Evolutionary conservation across 2,888 invertebrate genomes (phyloP).

Genomic region (Kryphioiulus occultus): DNA sequence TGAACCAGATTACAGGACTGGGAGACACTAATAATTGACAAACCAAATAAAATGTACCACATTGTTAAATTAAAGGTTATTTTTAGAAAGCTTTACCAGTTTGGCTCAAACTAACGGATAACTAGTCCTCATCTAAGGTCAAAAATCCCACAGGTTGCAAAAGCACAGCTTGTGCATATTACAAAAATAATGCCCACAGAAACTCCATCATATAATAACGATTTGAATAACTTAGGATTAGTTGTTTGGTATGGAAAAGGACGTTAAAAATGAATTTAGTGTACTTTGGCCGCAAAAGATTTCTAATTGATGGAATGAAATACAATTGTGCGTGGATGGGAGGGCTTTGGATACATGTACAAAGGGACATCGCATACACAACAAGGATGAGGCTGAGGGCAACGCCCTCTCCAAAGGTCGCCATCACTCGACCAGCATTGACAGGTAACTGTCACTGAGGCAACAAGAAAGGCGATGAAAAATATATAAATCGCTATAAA

Average conservation of each 20-base stretch:
- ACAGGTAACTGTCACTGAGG: neutral
- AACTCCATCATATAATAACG: constrained; percentile 28
- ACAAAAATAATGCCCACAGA: constrained; percentile 37
- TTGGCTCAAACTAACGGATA: constrained; percentile 5
- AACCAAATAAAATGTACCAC: no score
- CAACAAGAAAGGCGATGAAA: neutral
- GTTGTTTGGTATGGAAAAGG: constrained; percentile 32
- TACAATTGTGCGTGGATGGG: constrained; percentile 35
- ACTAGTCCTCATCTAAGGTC: neutral
- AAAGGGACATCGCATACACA: neutral
- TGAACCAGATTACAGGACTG: no score
- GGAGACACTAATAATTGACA: no score
- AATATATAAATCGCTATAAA: constrained; percentile 36
- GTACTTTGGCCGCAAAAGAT: constrained; percentile 32
- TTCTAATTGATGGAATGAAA: constrained; percentile 17
- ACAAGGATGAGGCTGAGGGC: neutral
- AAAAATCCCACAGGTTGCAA: neutral
- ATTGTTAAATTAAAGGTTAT: no score
- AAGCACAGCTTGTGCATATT: constrained; percentile 4
- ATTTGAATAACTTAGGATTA: constrained; percentile 36
- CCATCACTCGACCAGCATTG: neutral
- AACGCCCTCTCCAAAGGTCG: neutral
- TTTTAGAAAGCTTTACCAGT: neutral
- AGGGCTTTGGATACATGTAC: neutral
- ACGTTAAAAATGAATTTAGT: constrained; percentile 18